These are phyloP conservation scores for Colletes collaris DNA, from an alignment of 2,888 invertebrate genomes.

Conservation along the genomic window DNA sequence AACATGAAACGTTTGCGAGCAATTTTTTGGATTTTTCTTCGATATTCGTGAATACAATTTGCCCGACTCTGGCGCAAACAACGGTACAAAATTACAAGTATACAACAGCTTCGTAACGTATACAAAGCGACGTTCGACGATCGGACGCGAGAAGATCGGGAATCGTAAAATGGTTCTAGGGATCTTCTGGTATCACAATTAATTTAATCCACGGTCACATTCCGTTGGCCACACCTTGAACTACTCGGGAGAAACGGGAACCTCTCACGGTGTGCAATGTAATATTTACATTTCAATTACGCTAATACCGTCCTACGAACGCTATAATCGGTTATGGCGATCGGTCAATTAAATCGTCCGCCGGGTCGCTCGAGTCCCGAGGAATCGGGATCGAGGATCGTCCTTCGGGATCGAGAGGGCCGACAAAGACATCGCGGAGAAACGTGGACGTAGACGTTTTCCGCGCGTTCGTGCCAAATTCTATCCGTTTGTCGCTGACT, in stretches of 20 bases:
- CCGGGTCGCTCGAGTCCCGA: not conserved
- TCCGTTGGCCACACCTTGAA: slow-evolving; percentile 44
- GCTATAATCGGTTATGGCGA: slow-evolving; percentile 11
- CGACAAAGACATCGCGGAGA: slow-evolving; percentile 6
- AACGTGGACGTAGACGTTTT: slow-evolving; percentile 12
- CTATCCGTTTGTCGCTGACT: slow-evolving; percentile 28
- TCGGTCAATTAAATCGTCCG: slow-evolving; percentile 12
- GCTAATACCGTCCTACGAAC: slow-evolving; percentile 23
- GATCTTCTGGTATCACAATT: slow-evolving; percentile 55
- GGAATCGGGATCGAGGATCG: slow-evolving; percentile 6
- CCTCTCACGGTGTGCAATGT: slow-evolving; percentile 23
- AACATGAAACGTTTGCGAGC: too few relatives aligned
- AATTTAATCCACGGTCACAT: slow-evolving; percentile 49
- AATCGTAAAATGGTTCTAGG: slow-evolving; percentile 11
- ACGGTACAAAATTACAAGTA: too few relatives aligned
- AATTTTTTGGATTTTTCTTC: too few relatives aligned
- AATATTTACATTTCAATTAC: slow-evolving; percentile 48
- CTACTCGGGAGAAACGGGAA: slow-evolving; percentile 18
- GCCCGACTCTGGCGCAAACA: too few relatives aligned
- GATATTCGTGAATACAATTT: too few relatives aligned
- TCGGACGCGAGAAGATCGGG: not conserved
- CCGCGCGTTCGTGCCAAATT: slow-evolving; percentile 46
- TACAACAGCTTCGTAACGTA: too few relatives aligned
- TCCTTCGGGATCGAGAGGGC: slow-evolving; percentile 14
- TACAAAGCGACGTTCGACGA: not conserved